phyloP scores from a whole-genome alignment of 2,797 vertebrate species.

The Podargus strigoides region DNA sequence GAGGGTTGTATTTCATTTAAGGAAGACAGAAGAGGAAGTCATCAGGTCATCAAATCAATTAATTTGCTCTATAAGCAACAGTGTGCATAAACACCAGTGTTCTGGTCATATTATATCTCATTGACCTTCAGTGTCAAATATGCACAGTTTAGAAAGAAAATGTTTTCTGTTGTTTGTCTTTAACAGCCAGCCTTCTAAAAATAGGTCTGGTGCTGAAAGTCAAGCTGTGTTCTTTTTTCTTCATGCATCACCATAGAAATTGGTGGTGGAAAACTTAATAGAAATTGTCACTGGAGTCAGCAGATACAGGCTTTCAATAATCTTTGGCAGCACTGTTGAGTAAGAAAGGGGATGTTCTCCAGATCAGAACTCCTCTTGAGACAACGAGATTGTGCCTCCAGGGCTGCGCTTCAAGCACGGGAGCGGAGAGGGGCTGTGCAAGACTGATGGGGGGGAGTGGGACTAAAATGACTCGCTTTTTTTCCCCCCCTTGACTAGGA shows the following conservation, averaged over 20 bases:
- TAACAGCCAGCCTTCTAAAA: constrained; percentile 26
- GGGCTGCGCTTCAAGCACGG: background rate
- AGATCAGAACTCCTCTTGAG: background rate
- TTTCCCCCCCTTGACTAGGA: background rate
- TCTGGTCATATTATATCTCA: background rate
- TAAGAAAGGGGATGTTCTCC: background rate
- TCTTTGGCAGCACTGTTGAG: background rate
- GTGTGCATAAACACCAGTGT: background rate
- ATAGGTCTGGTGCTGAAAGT: constrained; percentile 6
- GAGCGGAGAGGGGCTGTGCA: background rate
- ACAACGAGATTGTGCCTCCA: background rate
- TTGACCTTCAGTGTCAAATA: constrained; percentile 2
- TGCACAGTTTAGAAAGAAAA: constrained; percentile 1
- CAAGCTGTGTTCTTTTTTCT: background rate
- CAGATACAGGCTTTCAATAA: background rate
- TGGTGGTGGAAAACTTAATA: constrained; percentile 28
- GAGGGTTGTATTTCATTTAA: background rate
- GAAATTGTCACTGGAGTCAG: constrained; percentile 31
- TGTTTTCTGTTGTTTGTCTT: constrained; percentile 21
- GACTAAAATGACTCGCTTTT: background rate
- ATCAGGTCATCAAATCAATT: background rate
- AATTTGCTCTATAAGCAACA: background rate
- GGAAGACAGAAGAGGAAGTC: background rate
- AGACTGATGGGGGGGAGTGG: rapidly evolving
- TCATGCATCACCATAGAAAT: constrained; percentile 31